Evolutionary conservation across 2,797 vertebrate genomes (phyloP).

Genomic region (Antrozous pallidus): DNA sequence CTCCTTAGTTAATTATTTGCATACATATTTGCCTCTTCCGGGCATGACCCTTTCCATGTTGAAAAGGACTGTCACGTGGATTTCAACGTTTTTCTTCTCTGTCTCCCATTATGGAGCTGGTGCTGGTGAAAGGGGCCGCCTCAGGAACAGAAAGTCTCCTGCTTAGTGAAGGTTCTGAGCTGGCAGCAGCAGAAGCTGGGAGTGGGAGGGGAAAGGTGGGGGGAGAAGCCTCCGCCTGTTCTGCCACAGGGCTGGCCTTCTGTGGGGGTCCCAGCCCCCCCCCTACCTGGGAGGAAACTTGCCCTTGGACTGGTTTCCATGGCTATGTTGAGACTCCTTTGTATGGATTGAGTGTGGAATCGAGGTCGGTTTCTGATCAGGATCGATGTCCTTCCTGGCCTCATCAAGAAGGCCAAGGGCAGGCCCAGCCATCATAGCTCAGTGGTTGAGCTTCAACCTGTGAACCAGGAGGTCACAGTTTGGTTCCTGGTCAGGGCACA

Average conservation of each 20-base stretch:
- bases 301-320: background rate
- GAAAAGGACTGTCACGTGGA: background rate
- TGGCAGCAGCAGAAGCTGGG: background rate
- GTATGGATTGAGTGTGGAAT: fast-evolving
- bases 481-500: too few species aligned
- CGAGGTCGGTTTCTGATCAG: background rate
- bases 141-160: background rate
- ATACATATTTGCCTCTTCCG: constrained; percentile 50
- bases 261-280: too few species aligned
- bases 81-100: background rate
- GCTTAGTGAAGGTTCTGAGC: background rate
- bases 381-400: background rate
- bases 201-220: too few species aligned
- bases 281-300: background rate
- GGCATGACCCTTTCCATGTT: background rate
- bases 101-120: background rate
- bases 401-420: background rate
- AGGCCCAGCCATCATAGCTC: too few species aligned
- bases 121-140: background rate
- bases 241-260: background rate
- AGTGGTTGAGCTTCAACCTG: too few species aligned
- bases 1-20: constrained; percentile 44
- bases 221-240: too few species aligned
- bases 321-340: background rate
- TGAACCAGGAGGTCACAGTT: too few species aligned